Conservation (phyloP, 2,888 invertebrate species). For the Hirudinaria manillensis region DNA sequence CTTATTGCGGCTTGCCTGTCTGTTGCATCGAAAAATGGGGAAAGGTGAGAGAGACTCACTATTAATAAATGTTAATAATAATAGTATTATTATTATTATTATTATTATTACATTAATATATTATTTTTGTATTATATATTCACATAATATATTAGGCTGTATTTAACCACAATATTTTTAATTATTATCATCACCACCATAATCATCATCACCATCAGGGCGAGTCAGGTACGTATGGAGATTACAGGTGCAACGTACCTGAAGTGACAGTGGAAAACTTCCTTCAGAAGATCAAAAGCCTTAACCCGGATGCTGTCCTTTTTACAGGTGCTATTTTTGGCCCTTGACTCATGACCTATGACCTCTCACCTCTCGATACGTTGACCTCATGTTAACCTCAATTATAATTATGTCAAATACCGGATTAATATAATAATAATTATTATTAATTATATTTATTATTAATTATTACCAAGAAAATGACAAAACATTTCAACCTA, state of each 20-base stretch:
- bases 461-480: background rate
- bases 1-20: slow-evolving; percentile 31
- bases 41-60: slow-evolving; percentile 21
- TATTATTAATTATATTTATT: background rate
- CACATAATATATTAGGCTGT: background rate
- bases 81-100: slow-evolving; percentile 1
- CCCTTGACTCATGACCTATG: background rate
- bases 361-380: background rate
- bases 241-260: slow-evolving; percentile 37
- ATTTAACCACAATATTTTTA: background rate
- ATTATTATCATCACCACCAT: background rate
- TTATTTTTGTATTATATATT: too few relatives aligned
- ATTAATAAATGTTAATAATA: background rate
- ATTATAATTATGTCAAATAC: too few relatives aligned
- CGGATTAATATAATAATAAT: background rate
- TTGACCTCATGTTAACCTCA: too few relatives aligned
- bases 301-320: slow-evolving; percentile 29
- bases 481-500: too few relatives aligned
- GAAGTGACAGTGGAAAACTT: slow-evolving; percentile 34
- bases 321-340: slow-evolving; percentile 30
- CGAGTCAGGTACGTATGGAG: slow-evolving; percentile 33
- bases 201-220: slow-evolving; percentile 30
- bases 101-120: background rate
- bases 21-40: slow-evolving; percentile 34
- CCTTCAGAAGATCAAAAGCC: slow-evolving; percentile 23